phyloP scores from a whole-genome alignment of 2,888 invertebrate genomes.

The Leptothorax acervorum region DNA sequence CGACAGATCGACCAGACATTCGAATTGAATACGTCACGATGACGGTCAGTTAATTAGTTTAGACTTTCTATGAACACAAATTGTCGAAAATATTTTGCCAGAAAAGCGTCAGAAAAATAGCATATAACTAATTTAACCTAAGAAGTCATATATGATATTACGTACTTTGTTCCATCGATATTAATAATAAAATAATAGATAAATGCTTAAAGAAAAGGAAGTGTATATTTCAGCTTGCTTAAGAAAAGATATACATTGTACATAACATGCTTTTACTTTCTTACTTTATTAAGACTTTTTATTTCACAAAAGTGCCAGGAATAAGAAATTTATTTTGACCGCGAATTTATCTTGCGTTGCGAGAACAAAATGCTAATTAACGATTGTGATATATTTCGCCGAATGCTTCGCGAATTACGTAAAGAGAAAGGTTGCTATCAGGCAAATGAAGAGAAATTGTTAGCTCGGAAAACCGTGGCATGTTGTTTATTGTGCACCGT shows the following conservation, averaged over 20 bases:
- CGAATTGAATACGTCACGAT: slow-evolving; percentile 65
- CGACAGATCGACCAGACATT: slow-evolving; percentile 61
- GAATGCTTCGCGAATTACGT: slow-evolving; percentile 72
- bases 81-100: background rate
- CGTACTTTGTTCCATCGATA: background rate
- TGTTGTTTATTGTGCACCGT: slow-evolving; percentile 56
- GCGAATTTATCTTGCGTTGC: background rate
- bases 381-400: slow-evolving; percentile 61
- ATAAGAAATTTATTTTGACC: background rate
- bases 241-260: background rate
- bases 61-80: slow-evolving; percentile 33
- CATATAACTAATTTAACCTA: background rate
- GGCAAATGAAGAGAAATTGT: slow-evolving; percentile 63
- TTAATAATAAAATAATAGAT: background rate
- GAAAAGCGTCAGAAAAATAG: background rate
- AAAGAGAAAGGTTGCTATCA: slow-evolving; percentile 81
- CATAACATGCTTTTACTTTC: background rate
- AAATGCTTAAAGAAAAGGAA: background rate
- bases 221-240: background rate
- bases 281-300: background rate
- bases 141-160: background rate
- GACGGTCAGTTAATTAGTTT: slow-evolving; percentile 37
- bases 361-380: slow-evolving; percentile 52
- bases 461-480: slow-evolving; percentile 59
- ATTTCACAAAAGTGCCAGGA: background rate